phyloP scores from a whole-genome alignment of 2,888 invertebrate species.

The Graphium colonna region DNA sequence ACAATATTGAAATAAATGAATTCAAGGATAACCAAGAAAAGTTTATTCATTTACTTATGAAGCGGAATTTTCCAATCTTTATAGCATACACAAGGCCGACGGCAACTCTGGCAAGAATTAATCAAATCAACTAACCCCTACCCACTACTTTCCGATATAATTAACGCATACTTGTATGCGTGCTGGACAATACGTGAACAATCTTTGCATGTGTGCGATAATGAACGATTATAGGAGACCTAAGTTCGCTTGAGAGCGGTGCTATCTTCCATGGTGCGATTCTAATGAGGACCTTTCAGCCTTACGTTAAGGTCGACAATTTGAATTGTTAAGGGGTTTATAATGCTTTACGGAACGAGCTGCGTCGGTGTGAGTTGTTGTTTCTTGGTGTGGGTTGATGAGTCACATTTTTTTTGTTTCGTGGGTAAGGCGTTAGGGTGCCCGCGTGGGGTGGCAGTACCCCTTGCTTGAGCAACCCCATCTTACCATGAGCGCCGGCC shows the following conservation, averaged over 20 bases:
- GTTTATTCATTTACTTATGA: neutral
- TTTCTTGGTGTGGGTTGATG: slow-evolving; percentile 77
- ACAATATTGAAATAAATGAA: too few relatives aligned
- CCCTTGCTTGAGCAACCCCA: slow-evolving; percentile 77
- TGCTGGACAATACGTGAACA: slow-evolving; percentile 67
- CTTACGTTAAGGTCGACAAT: slow-evolving; percentile 61
- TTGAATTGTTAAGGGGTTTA: slow-evolving; percentile 46
- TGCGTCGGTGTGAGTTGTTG: slow-evolving; percentile 51
- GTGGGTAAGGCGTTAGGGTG: slow-evolving; percentile 78
- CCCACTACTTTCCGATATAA: slow-evolving; percentile 79
- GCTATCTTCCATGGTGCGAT: slow-evolving; percentile 39
- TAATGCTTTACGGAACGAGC: slow-evolving; percentile 46
- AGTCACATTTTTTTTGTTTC: slow-evolving; percentile 82
- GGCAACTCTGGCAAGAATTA: slow-evolving; percentile 74
- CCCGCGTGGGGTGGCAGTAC: slow-evolving; percentile 62
- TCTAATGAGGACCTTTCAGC: slow-evolving; percentile 52
- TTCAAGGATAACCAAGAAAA: too few relatives aligned
- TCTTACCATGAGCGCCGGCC: slow-evolving; percentile 79
- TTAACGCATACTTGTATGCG: slow-evolving; percentile 75
- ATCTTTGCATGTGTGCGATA: slow-evolving; percentile 69
- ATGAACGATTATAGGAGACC: slow-evolving; percentile 78
- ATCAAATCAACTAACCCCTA: slow-evolving; percentile 79
- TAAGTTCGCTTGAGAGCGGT: slow-evolving; percentile 58
- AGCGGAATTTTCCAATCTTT: slow-evolving; percentile 71
- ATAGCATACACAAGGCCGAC: slow-evolving; percentile 67